Percentiles rank a stretch among this genome's conserved stretches.
Conservation (phyloP, 1,140 invertebrate genomes). For the Brachionus rotundiformis region DNA sequence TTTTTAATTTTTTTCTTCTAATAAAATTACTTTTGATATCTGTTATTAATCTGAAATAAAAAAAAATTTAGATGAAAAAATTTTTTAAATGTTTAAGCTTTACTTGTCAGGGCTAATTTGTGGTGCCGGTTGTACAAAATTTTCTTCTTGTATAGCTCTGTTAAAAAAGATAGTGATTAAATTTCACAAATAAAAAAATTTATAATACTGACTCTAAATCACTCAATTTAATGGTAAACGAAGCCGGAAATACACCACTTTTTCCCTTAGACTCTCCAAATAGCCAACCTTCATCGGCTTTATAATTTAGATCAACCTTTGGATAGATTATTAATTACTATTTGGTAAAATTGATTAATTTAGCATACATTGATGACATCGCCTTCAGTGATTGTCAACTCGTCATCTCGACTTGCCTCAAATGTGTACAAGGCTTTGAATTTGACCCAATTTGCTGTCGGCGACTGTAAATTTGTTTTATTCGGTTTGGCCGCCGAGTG, state of each 20-base stretch:
- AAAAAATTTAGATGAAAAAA: neutral
- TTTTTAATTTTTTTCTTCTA: neutral
- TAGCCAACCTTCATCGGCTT: conserved; percentile 87
- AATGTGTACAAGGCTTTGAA: conserved; percentile 92
- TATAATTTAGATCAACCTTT: conserved; percentile 39
- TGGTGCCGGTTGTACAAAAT: neutral
- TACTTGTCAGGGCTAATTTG: conserved; percentile 43
- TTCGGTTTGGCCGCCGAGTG: neutral
- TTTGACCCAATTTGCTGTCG: conserved; percentile 67
- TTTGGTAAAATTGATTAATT: neutral
- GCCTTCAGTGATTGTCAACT: conserved; percentile 87
- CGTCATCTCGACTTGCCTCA: conserved; percentile 84
- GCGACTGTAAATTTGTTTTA: conserved; percentile 1
- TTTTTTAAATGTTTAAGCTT: neutral
- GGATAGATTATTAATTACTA: neutral
- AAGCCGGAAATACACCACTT: conserved; percentile 95
- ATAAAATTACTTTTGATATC: conserved; percentile 29
- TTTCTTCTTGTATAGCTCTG: conserved; percentile 36
- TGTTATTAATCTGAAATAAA: conserved; percentile 4
- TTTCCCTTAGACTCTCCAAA: conserved; percentile 80
- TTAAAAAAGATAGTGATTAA: neutral
- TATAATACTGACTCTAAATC: conserved; percentile 50
- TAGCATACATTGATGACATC: conserved; percentile 80
- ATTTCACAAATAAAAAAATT: conserved; percentile 42
- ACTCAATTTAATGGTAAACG: conserved; percentile 73